Evolutionary conservation across 2,113 vertebrate genomes (phyloP), one percentile per base, ranked within the genome.

Genomic region (Patagioenas fasciata): DNA sequence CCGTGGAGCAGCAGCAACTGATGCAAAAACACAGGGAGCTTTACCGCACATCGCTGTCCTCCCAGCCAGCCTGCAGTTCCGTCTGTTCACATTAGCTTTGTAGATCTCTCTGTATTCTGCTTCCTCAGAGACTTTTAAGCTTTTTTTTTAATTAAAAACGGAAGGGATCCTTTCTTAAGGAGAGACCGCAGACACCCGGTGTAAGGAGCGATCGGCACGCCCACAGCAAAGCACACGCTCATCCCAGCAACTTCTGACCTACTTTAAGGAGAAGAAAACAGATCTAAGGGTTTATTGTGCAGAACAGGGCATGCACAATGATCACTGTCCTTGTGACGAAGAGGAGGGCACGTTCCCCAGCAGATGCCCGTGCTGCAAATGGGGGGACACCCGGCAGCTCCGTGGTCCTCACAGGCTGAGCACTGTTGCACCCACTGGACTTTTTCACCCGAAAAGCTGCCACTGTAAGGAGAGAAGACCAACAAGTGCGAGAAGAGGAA

Each of bases 181-280:
- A 53, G 48, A 34, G 54, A 44, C 82, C 72, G 74, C 53, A 44
- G 69, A 9, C 69, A 32, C 15, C 23, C 1, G 1, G 23, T 20
- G 4, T 25, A n/a, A 47, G 80, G 56, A 3, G 14, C 19, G 60
- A 66, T 56, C 4, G 5, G 38, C 87, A 87, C 34, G 5, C 78
- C 89, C 74, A 44, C 20, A 54, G 86, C 81, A 26, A 38, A 57
- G 56, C 36, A 1, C 90, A 23, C 5, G 1, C 34, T 5, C 26
- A 14, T 11, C 88, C 17, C 16, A 85, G 85, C 66, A 36, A 44
- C 81, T 93, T 69, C 85, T 91, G 93, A 89, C 93, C 93, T 91
- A 80, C 89, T 94, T 91, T 15, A 51, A 42, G 64, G 62, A 65
- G 71, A 24, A 80, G 54, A 66, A 87, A 94, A 56, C 74, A 93